Percentiles rank a stretch among this genome's conserved stretches.
These are phyloP conservation scores for Elmis aenea DNA, from an alignment of 2,888 invertebrate genomes.

Conservation along the genomic window DNA sequence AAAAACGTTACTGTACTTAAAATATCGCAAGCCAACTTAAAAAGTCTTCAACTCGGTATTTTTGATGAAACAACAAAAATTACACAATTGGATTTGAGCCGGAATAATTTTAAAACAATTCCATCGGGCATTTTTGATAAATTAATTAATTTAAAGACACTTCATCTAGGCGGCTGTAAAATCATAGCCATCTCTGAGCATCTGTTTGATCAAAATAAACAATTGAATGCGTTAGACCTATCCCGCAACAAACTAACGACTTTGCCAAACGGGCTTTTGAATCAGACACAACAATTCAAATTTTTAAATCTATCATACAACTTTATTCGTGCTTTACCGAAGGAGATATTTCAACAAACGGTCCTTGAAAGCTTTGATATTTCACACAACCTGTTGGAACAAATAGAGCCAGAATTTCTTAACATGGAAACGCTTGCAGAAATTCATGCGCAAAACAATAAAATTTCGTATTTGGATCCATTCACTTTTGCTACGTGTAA, in stretches of 20 bases:
- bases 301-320: conserved; percentile 26
- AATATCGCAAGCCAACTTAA: conserved; percentile 8
- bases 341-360: conserved; percentile 22
- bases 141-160: conserved; percentile 15
- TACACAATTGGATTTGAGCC: conserved; percentile 15
- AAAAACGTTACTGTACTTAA: conserved; percentile 2
- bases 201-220: conserved; percentile 19
- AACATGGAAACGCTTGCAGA: conserved; percentile 21
- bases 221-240: conserved; percentile 21
- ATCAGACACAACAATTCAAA: conserved; percentile 16
- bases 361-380: conserved; percentile 23
- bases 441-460: conserved; percentile 23
- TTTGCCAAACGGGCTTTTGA: conserved; percentile 16
- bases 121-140: conserved; percentile 19
- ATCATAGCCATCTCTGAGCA: conserved; percentile 14
- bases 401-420: conserved; percentile 18
- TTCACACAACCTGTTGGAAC: conserved; percentile 23
- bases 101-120: conserved; percentile 14
- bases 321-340: conserved; percentile 14
- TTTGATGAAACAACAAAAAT: conserved; percentile 10
- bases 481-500: conserved; percentile 18
- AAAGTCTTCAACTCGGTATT: conserved; percentile 11
- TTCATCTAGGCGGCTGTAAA: conserved; percentile 23
- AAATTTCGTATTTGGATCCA: conserved; percentile 22
- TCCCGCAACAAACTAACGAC: conserved; percentile 19